A percentile compares a stretch with the other conserved stretches of the same genome.
Conservation (phyloP, 2,888 invertebrate genomes). For the Doris montereyensis region DNA sequence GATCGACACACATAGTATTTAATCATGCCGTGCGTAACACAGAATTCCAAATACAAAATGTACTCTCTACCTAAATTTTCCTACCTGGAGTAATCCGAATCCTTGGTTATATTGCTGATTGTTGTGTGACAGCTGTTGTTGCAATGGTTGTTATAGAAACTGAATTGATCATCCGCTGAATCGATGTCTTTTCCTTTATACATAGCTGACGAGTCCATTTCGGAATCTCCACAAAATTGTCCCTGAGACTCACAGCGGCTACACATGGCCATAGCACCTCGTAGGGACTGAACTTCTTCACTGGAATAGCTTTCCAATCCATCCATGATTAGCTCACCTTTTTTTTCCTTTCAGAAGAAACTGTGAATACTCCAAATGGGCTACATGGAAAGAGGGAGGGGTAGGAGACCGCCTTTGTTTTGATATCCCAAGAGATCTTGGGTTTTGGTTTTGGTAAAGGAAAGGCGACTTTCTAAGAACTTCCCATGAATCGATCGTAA, state of each 20-base stretch:
- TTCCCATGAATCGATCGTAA: too few species aligned
- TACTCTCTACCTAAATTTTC: too few species aligned
- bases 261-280: background rate
- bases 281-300: background rate
- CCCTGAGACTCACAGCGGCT: background rate
- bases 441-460: too few species aligned
- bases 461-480: too few species aligned
- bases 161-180: background rate
- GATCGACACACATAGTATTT: too few species aligned
- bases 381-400: too few species aligned
- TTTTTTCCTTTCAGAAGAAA: background rate
- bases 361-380: background rate
- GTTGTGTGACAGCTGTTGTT: conserved; percentile 20
- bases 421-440: too few species aligned
- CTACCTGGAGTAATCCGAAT: conserved; percentile 32
- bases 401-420: too few species aligned
- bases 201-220: background rate
- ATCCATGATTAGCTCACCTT: background rate
- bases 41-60: too few species aligned
- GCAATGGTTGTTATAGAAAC: background rate
- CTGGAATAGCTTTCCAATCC: background rate
- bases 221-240: background rate
- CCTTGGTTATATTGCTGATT: conserved; percentile 36
- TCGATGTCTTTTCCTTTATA: background rate
- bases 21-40: too few species aligned